Conservation (phyloP, 2,888 invertebrate genomes). For the Drosophila mimica region DNA sequence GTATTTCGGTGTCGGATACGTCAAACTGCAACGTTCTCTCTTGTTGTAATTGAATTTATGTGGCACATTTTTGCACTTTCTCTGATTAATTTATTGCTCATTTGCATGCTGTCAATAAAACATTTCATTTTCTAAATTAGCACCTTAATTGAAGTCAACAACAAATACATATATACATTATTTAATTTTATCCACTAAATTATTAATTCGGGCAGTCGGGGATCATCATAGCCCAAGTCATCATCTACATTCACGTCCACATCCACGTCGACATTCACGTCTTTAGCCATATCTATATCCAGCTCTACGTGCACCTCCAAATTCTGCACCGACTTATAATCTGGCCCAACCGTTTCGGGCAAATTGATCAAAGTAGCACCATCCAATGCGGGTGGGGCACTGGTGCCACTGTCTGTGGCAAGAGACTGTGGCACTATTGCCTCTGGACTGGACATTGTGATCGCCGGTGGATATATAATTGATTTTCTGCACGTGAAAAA, state of each 20-base stretch:
- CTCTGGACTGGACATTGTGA: too few relatives aligned
- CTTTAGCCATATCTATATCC: not conserved
- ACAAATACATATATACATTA: not conserved
- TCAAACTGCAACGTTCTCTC: too few relatives aligned
- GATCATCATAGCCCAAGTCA: conserved; percentile 61
- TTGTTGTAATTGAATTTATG: conserved; percentile 67
- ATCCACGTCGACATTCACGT: conserved; percentile 1
- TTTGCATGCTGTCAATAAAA: conserved; percentile 38
- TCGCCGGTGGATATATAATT: not conserved
- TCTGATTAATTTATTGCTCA: conserved; percentile 46
- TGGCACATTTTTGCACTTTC: conserved; percentile 29
- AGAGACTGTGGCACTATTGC: not conserved
- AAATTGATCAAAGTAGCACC: not conserved
- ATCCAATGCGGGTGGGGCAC: not conserved
- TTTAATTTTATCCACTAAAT: conserved; percentile 30
- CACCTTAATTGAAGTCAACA: conserved; percentile 32
- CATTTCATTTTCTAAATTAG: conserved; percentile 30
- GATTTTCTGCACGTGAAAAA: conserved; percentile 48
- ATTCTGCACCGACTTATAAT: conserved; percentile 26
- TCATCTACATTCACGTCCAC: conserved; percentile 3
- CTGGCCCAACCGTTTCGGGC: not conserved
- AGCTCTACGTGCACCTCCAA: conserved; percentile 14
- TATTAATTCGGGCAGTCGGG: conserved; percentile 62
- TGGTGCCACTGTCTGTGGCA: not conserved
- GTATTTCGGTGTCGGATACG: too few relatives aligned